Conservation (phyloP, 2,113 vertebrate genomes). For the Bufo gargarizans region DNA sequence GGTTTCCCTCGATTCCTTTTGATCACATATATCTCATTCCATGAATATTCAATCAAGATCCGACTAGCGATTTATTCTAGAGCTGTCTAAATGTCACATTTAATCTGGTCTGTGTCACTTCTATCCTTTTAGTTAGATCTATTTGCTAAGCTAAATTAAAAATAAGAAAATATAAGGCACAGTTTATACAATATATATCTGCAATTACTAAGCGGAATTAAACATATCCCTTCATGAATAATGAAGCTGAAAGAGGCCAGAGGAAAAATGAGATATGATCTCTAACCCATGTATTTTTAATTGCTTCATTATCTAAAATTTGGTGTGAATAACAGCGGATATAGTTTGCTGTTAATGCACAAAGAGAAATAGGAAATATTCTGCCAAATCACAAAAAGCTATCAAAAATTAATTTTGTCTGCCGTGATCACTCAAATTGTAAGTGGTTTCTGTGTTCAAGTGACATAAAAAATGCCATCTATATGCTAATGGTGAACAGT, state of each 20-base stretch:
- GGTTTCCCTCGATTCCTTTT: slow-evolving; percentile 9
- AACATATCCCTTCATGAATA: slow-evolving; percentile 83
- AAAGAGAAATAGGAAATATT: slow-evolving; percentile 78
- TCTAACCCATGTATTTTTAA: slow-evolving; percentile 85
- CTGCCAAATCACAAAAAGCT: slow-evolving; percentile 82
- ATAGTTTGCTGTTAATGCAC: slow-evolving; percentile 78
- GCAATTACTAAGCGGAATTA: slow-evolving; percentile 82
- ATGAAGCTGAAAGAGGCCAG: slow-evolving; percentile 78
- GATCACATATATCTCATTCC: slow-evolving; percentile 16
- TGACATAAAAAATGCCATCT: slow-evolving; percentile 82
- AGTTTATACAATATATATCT: slow-evolving; percentile 79
- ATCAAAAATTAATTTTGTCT: slow-evolving; percentile 87
- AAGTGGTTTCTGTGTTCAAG: slow-evolving; percentile 77
- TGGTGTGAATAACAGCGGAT: slow-evolving; percentile 78
- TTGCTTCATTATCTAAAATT: slow-evolving; percentile 85
- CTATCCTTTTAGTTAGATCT: slow-evolving; percentile 65
- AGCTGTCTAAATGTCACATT: slow-evolving; percentile 36
- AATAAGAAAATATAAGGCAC: slow-evolving; percentile 73
- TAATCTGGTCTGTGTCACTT: slow-evolving; percentile 35
- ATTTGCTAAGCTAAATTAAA: slow-evolving; percentile 83
- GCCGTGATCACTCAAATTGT: slow-evolving; percentile 80
- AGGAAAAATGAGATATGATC: slow-evolving; percentile 82
- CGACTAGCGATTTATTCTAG: neutral
- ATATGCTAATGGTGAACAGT: slow-evolving; percentile 84
- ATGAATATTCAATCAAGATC: slow-evolving; percentile 32